Evolutionary conservation across 2,888 invertebrate species (phyloP).

Genomic region (Alloscopus bannaensis): DNA sequence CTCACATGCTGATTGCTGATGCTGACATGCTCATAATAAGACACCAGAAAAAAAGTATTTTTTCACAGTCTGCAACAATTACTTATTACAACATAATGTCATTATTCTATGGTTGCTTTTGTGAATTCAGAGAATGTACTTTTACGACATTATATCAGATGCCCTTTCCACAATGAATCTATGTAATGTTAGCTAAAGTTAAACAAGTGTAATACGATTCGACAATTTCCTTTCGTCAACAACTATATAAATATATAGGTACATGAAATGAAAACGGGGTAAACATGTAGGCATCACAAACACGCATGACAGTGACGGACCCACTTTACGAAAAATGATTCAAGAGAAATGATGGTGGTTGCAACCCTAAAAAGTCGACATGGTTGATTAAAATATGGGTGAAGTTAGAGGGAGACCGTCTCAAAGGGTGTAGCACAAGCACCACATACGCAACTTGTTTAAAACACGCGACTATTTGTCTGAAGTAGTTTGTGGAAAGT

Average conservation of each 20-base stretch:
- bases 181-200: conserved; percentile 2
- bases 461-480: no score
- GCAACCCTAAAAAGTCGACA: no score
- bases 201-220: neutral
- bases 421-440: neutral
- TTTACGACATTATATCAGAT: neutral
- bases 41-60: conserved; percentile 11
- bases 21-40: neutral
- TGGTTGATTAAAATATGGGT: neutral
- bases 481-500: no score
- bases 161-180: neutral
- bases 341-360: neutral
- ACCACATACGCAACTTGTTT: neutral
- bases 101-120: conserved; percentile 47
- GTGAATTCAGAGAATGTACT: conserved; percentile 14
- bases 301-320: neutral
- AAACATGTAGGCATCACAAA: neutral
- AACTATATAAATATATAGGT: no score
- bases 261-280: neutral
- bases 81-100: conserved; percentile 32
- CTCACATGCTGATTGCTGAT: no score
- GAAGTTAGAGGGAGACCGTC: neutral
- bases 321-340: neutral
- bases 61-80: conserved; percentile 36
- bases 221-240: no score